Evolutionary conservation across 1,140 invertebrate genomes (phyloP), one percentile per base, ranked within the genome.

Genomic region (Papilio xuthus): DNA sequence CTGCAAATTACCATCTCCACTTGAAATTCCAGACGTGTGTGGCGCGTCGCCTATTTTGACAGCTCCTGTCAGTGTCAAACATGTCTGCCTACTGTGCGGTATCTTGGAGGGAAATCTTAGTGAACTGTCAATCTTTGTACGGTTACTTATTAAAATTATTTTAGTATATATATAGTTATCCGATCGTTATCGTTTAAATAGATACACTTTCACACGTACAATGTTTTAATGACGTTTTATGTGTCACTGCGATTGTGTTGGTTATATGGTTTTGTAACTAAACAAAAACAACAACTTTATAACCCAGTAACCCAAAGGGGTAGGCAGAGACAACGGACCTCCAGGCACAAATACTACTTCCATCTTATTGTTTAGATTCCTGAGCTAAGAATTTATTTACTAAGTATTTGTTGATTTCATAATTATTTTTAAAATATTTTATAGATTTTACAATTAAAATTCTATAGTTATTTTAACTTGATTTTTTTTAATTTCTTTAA

Each of bases 31-130:
- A 73, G 79, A 73, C 75, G 79, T 83, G 87, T 88, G 86, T 84
- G 87, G 84, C 81, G 78, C 74, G 82, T 85, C 81, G 44, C 77
- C 69, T 86, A 83, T 89, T 89, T 89, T 90, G 89, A 90, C 87
- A 90, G 86, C 76, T 37, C 47, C 83, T 89, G 88, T 89, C 89
- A 89, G 79, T 89, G 86, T 88, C 86, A 86, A 82, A 83, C 78
- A 28, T 50, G 79, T 81, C 75, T 75, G 77, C 20, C 44, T 74
- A 26, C 15, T 32, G 72, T 74, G 28, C 47, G 2, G 13, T 74
- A 74, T 74, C 72, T 50, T 18, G 42, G 26, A 28, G 26, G 60
- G 60, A 67, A 67, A 67, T 67, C 60, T 32, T 32, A 32, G 23
- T 67, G 37, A 44, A 70, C 47, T 80, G 79, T 80, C 74, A 41